Evolutionary conservation across 2,113 vertebrate genomes (phyloP), one percentile per base, ranked within the genome.

Genomic region (Rhadina sibilatrix): DNA sequence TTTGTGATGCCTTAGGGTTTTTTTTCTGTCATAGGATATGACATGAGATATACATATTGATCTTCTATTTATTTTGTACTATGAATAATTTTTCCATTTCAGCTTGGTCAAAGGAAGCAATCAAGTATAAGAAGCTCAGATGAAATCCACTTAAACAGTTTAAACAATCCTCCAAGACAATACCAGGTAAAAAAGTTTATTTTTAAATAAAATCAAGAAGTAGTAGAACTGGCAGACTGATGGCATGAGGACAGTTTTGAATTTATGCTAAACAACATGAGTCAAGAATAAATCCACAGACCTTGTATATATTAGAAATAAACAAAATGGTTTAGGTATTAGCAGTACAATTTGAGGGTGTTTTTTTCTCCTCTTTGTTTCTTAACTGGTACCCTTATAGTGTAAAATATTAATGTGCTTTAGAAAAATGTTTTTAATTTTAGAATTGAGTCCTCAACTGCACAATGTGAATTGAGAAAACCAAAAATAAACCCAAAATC

Each of bases 181-280:
- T 99, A 99, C 84, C 99, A 99, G 98, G 99, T 99, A 98, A 98
- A 98, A 78, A 33, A 49, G 17, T 74, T 77, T 70, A 13, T 78
- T 66, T 90, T 90, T 8, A 56, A 86, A 52, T 17, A 28, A 78
- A 69, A 37, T 44, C 33, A 66, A 66, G 44, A 64, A 70, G 15
- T 17, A 35, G 3, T 37, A 54, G 54, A 89, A 75, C 28, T 61
- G 6, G 6, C 24, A 77, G 60, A 81, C 31, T 40, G 61, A 65
- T 38, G 44, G 19, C 42, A 20, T 53, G 17, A 87, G 35, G 15
- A 57, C 33, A 56, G 16, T 63, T 76, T 72, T 74, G 85, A 61
- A 54, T 92, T 83, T 66, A 16, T 72, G 13, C 61, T 87, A 35
- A 83, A 28, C 8, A 70, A 42, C 4, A 12, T n/a, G 23, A 80